Evolutionary conservation across 2,888 invertebrate species (phyloP).

Genomic region (Dolichomitus sp.): DNA sequence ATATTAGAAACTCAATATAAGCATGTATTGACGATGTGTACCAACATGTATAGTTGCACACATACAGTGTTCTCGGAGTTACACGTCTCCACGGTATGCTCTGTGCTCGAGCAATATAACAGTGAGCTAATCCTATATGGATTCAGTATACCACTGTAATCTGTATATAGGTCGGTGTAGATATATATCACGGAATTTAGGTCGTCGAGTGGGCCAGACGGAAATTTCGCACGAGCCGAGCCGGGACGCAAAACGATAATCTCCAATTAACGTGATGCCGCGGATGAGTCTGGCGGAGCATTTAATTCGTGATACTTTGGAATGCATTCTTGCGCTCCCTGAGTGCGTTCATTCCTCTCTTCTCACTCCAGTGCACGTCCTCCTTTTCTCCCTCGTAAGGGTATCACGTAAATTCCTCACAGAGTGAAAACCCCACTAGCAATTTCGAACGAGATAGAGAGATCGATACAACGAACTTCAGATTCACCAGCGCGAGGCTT

Average conservation of each 20-base stretch:
- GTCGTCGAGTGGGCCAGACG: conserved; percentile 57
- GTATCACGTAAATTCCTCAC: conserved; percentile 37
- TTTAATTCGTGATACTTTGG: conserved; percentile 63
- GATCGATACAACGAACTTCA: conserved; percentile 45
- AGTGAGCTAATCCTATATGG: conserved; percentile 31
- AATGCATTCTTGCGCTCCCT: conserved; percentile 52
- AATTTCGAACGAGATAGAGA: conserved; percentile 45
- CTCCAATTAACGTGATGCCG: conserved; percentile 62
- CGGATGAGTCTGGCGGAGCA: conserved; percentile 58
- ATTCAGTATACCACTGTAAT: conserved; percentile 36
- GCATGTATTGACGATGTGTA: conserved; percentile 42
- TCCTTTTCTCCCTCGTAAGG: conserved; percentile 18
- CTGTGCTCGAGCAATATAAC: conserved; percentile 11
- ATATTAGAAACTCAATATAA: conserved; percentile 41
- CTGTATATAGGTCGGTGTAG: conserved; percentile 22
- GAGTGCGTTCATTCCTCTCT: conserved; percentile 32
- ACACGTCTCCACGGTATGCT: conserved; percentile 18
- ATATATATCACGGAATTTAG: conserved; percentile 60
- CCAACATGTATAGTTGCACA: background rate
- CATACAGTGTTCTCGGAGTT: conserved; percentile 10
- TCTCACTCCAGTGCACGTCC: conserved; percentile 28
- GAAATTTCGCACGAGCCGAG: conserved; percentile 57
- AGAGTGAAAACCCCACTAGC: conserved; percentile 26
- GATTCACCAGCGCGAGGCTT: conserved; percentile 10
- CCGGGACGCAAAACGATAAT: conserved; percentile 58